Percentiles rank a stretch among this genome's conserved stretches.
These are phyloP conservation scores for Holothuria leucospilota DNA, from an alignment of 53 echinoderm and acorn worm species.

Conservation along the genomic window DNA sequence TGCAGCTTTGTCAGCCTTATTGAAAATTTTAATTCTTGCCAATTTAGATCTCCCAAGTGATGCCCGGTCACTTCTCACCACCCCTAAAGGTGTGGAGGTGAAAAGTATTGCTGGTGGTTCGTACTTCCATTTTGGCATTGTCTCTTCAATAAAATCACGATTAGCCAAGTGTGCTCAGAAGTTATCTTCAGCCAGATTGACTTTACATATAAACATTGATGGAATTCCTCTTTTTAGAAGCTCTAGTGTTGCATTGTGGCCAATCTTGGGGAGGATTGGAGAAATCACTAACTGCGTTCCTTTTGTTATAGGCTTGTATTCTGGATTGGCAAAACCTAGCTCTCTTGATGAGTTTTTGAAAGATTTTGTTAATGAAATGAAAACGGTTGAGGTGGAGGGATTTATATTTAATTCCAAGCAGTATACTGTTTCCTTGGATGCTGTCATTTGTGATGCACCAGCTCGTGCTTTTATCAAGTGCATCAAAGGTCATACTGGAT, in stretches of 20 bases:
- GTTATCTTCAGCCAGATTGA: neutral
- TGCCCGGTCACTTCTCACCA: slow-evolving; percentile 34
- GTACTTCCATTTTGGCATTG: neutral
- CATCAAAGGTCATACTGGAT: slow-evolving; percentile 56
- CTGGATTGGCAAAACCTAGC: too few relatives aligned
- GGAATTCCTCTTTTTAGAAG: slow-evolving; percentile 61
- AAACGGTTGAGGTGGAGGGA: slow-evolving; percentile 11
- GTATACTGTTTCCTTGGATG: slow-evolving; percentile 39
- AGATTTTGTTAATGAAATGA: too few relatives aligned
- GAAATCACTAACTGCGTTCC: too few relatives aligned
- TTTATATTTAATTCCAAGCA: neutral
- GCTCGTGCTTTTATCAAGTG: slow-evolving; percentile 55
- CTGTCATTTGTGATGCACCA: slow-evolving; percentile 7
- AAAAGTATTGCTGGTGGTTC: too few relatives aligned
- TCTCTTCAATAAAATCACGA: neutral
- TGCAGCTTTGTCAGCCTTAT: slow-evolving; percentile 39
- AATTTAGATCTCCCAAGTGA: slow-evolving; percentile 55
- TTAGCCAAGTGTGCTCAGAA: neutral
- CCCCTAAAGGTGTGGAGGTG: too few relatives aligned
- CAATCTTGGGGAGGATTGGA: slow-evolving; percentile 49
- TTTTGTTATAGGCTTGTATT: too few relatives aligned
- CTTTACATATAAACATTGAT: slow-evolving; percentile 61
- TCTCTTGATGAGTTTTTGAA: too few relatives aligned
- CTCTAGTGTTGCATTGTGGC: slow-evolving; percentile 52
- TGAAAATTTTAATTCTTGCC: neutral